phyloP scores from a whole-genome alignment of 2,797 vertebrate genomes.

The Glossophaga mutica region DNA sequence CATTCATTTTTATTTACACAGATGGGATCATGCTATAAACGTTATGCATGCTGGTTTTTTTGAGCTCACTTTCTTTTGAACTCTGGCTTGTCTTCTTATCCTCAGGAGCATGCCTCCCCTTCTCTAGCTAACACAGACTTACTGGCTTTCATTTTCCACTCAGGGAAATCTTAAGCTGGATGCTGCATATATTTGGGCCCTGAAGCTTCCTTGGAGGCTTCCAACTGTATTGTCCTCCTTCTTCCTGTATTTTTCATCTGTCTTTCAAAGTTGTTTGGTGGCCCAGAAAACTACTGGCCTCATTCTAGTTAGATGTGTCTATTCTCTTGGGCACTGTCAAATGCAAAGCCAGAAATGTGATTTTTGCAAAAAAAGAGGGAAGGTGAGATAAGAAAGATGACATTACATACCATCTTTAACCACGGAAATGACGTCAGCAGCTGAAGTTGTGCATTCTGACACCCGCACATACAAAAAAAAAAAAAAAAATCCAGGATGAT shows the following conservation, averaged over 20 bases:
- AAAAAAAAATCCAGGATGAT: not conserved
- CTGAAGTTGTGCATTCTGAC: slow-evolving; percentile 87
- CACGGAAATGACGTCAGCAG: slow-evolving; percentile 88
- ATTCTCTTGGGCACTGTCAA: not conserved
- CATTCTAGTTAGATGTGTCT: not conserved
- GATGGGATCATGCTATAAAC: not conserved
- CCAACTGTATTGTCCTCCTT: not conserved
- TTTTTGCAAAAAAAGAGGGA: slow-evolving; percentile 3
- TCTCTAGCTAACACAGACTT: not conserved
- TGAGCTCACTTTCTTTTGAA: not conserved
- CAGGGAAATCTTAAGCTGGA: not conserved
- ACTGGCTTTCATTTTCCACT: not conserved
- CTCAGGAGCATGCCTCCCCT: not conserved
- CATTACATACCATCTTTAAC: slow-evolving; percentile 83
- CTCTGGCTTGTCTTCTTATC: not conserved
- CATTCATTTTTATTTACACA: not conserved
- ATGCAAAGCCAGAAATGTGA: not conserved
- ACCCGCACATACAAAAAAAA: not conserved
- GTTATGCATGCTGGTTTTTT: not conserved
- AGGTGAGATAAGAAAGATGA: not conserved
- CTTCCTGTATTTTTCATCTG: not conserved
- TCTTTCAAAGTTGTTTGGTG: slow-evolving; percentile 4
- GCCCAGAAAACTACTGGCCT: not conserved
- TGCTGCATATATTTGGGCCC: not conserved
- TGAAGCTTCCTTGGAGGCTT: not conserved